Base-by-base conservation (phyloP, 2,797 vertebrate genomes). In the Rhyacichthys aspro region DNA sequence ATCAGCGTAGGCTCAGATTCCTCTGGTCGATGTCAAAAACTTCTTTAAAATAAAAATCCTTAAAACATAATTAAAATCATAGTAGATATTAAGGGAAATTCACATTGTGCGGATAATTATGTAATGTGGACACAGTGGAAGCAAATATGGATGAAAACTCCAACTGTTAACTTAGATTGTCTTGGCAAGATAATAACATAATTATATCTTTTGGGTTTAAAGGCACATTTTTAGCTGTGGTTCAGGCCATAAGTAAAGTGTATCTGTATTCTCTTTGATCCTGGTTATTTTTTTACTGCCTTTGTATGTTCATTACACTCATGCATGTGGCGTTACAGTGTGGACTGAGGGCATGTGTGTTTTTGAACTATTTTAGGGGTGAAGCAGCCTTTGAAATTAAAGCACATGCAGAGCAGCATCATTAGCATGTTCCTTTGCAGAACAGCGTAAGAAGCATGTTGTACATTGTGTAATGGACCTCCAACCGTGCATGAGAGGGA, bases 301-400 rank as follows among this genome's bases (percentile, higher is more conserved):
- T 43, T 43, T 17, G 42, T 43, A 9, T 2, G 15, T 16, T 0
- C 42, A 16, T 34, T 2, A 8, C 3, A 8, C 28, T 49, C 2
- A 7, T 37, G 34, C 48, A 38, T 38, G 33, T 37, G 32, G 32
- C 10, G 10, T 52, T 38, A 37, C 7, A 17, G 32, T 52, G 8
- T 16, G 32, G 46, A 34, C 33, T 37, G 2, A 33, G 34, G 34
- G 10, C 16, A 18, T 52, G 49, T 50, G 33, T 52, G 49, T 52
- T 52, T 52, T 18, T 14, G 16, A 18, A 38, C 3, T 3, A 7
- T 52, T 52, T 52, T 32, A 19, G 19, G 36, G 49, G 16, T 38
- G 16, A 52, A 52, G 11, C 37, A 14, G 36, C 16, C 50, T 53
- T 53, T 53, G 50, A 39, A 53, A 53, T 19, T 14, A 19, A 3